These are phyloP conservation scores for Prinia subflava DNA, from an alignment of 2,113 vertebrate species.

Conservation along the genomic window DNA sequence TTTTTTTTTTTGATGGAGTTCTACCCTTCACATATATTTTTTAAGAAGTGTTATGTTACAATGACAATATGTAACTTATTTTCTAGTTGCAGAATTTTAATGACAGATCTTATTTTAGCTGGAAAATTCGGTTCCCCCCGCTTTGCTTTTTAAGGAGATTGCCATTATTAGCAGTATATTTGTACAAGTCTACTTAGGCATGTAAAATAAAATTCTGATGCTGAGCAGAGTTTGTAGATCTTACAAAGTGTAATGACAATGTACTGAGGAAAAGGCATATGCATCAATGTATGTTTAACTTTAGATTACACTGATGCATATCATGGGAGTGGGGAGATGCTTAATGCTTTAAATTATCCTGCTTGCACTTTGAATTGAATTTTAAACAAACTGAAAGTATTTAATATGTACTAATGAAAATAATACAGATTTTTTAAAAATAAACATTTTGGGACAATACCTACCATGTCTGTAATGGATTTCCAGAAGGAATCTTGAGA, in stretches of 20 bases:
- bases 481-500: background rate
- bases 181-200: background rate
- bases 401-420: background rate
- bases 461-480: background rate
- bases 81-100: background rate
- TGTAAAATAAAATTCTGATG: background rate
- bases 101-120: background rate
- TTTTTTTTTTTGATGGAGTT: background rate
- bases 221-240: background rate
- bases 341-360: background rate
- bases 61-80: background rate
- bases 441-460: background rate
- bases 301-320: background rate
- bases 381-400: background rate
- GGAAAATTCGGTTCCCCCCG: rapidly evolving
- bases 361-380: background rate
- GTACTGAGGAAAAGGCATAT: background rate
- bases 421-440: no score
- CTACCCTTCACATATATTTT: background rate
- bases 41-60: background rate
- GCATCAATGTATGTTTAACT: background rate
- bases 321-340: background rate
- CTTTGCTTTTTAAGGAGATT: background rate
- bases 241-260: background rate
- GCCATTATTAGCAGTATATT: background rate